Evolutionary conservation across 2,888 invertebrate species (phyloP).

Genomic region (Troides oblongomaculatus): DNA sequence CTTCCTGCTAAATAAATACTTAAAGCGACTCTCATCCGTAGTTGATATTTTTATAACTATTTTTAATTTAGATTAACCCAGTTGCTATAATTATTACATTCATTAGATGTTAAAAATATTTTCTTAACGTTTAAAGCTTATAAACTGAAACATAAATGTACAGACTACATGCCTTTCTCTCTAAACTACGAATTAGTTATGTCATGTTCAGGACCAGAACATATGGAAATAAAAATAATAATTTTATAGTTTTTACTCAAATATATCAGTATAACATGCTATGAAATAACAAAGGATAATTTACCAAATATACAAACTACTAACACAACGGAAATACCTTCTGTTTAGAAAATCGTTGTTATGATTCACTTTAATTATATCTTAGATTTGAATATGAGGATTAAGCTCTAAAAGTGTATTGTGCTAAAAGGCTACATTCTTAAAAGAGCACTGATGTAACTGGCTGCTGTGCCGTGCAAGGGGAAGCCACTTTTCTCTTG

Average conservation of each 20-base stretch:
- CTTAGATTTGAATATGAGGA: not conserved
- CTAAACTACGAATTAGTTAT: not conserved
- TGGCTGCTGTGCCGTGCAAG: slow-evolving; percentile 49
- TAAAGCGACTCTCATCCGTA: not conserved
- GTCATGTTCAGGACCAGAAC: no score
- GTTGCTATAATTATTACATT: not conserved
- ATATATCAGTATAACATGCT: no score
- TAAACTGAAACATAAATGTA: not conserved
- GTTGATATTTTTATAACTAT: not conserved
- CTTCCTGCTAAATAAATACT: slow-evolving; percentile 24
- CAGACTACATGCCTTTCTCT: not conserved
- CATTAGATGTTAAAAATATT: not conserved
- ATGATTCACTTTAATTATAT: no score
- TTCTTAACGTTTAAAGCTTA: not conserved
- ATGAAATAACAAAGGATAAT: no score
- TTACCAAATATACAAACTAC: no score
- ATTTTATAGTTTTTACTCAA: no score
- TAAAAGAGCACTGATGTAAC: slow-evolving; percentile 69
- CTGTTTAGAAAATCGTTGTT: no score
- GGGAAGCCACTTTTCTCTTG: slow-evolving; percentile 71
- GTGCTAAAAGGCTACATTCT: slow-evolving; percentile 44
- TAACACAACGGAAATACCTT: no score
- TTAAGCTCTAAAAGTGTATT: slow-evolving; percentile 16
- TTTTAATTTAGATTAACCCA: not conserved
- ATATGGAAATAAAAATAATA: no score